Percentiles rank a stretch among this genome's conserved stretches.
Conservation (phyloP, 2,113 vertebrate species). For the Petromus typicus region DNA sequence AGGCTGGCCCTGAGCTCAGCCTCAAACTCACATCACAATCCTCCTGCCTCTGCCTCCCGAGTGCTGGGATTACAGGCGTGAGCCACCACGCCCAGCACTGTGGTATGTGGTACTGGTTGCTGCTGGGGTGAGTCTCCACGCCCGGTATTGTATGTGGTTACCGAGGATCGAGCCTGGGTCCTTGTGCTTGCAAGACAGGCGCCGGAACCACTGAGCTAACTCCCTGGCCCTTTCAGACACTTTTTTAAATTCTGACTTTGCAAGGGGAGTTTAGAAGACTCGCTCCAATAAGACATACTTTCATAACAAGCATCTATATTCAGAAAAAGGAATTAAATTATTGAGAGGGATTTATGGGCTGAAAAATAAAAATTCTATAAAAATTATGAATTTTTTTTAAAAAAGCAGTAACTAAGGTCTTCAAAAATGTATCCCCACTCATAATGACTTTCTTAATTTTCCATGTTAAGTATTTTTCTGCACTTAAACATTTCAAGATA, state of each 20-base stretch:
- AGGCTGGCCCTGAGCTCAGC: too few relatives aligned
- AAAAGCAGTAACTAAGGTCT: neutral
- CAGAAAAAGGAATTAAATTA: neutral
- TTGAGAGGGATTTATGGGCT: neutral
- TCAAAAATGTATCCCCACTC: neutral
- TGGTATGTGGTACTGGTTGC: too few relatives aligned
- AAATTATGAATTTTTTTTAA: neutral
- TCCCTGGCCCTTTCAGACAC: too few relatives aligned
- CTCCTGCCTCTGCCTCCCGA: too few relatives aligned
- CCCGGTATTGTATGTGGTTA: too few relatives aligned
- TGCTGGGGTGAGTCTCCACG: too few relatives aligned
- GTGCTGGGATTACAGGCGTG: too few relatives aligned
- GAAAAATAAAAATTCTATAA: neutral
- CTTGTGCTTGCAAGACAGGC: too few relatives aligned
- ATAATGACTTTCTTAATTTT: neutral
- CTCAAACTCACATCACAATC: too few relatives aligned
- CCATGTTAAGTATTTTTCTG: neutral
- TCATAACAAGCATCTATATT: neutral
- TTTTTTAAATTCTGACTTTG: neutral
- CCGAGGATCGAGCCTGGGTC: too few relatives aligned
- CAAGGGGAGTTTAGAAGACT: conserved; percentile 17
- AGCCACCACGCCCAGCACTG: too few relatives aligned
- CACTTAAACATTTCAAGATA: neutral
- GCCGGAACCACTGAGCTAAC: too few relatives aligned
- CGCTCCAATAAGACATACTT: neutral